These are phyloP conservation scores for Atherix ibis DNA, from an alignment of 2,888 invertebrate species.

Conservation along the genomic window DNA sequence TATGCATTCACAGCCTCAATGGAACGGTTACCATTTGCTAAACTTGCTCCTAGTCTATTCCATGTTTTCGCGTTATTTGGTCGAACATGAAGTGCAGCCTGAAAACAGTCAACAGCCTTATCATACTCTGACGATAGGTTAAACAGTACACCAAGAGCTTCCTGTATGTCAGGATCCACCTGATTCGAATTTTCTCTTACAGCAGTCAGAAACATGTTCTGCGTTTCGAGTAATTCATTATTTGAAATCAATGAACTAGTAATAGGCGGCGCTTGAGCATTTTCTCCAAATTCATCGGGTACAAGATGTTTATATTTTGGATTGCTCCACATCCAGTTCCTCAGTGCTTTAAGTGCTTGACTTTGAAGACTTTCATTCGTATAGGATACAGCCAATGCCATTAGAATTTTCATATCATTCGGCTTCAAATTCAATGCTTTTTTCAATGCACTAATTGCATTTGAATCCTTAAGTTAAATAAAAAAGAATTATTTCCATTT, in stretches of 20 bases:
- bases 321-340: slow-evolving; percentile 62
- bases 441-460: slow-evolving; percentile 81
- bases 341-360: slow-evolving; percentile 69
- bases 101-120: slow-evolving; percentile 93
- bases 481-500: neutral
- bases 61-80: slow-evolving; percentile 73
- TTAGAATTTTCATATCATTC: slow-evolving; percentile 63
- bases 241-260: slow-evolving; percentile 35
- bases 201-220: slow-evolving; percentile 60
- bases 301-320: slow-evolving; percentile 66
- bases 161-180: slow-evolving; percentile 82
- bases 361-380: slow-evolving; percentile 91
- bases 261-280: too few species aligned
- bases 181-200: slow-evolving; percentile 57
- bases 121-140: slow-evolving; percentile 88
- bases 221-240: slow-evolving; percentile 41
- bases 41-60: slow-evolving; percentile 93
- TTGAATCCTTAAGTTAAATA: slow-evolving; percentile 49
- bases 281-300: slow-evolving; percentile 27
- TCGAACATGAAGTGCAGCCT: slow-evolving; percentile 68
- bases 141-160: slow-evolving; percentile 87
- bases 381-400: slow-evolving; percentile 84
- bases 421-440: slow-evolving; percentile 69
- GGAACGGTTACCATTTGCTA: slow-evolving; percentile 88
- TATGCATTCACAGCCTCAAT: slow-evolving; percentile 96